Evolutionary conservation across 2,888 invertebrate species (phyloP).

Genomic region (Ptilodon capucinus): DNA sequence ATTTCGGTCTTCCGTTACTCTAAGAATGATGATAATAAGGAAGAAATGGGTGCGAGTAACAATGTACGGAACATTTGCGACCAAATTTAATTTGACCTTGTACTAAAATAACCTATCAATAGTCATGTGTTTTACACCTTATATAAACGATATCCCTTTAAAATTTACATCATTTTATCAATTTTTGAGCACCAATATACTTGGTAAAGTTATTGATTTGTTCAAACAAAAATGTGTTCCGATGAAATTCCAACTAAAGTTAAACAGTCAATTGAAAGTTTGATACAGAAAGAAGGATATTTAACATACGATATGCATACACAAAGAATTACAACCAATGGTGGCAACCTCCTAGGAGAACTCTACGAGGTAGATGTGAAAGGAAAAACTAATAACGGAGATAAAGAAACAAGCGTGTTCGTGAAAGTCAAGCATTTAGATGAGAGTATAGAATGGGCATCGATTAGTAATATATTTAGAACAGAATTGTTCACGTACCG

Average conservation of each 20-base stretch:
- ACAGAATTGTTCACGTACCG: conserved; percentile 48
- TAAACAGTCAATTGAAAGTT: conserved; percentile 22
- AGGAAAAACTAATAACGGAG: conserved; percentile 38
- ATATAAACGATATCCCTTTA: too few relatives aligned
- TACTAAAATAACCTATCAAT: too few relatives aligned
- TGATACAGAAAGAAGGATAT: conserved; percentile 19
- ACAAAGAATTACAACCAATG: conserved; percentile 26
- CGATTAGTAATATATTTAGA: conserved; percentile 33
- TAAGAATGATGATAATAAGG: too few relatives aligned
- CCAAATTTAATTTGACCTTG: too few relatives aligned
- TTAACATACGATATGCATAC: conserved; percentile 2
- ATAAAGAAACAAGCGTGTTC: conserved; percentile 47
- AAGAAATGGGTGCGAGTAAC: too few relatives aligned
- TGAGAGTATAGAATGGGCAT: conserved; percentile 5
- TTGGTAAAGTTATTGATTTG: too few relatives aligned
- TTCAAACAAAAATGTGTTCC: background rate
- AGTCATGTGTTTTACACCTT: too few relatives aligned
- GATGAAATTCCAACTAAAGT: conserved; percentile 11
- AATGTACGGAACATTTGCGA: too few relatives aligned
- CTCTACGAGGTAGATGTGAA: conserved; percentile 43
- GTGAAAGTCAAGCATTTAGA: conserved; percentile 36
- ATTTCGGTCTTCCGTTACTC: too few relatives aligned
- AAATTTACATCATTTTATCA: too few relatives aligned
- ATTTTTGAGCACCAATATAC: too few relatives aligned
- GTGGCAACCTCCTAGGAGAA: conserved; percentile 45